Evolutionary conservation across 2,797 vertebrate genomes (phyloP), one percentile per base, ranked within the genome.

Genomic region (Sebastolobus alascanus): DNA sequence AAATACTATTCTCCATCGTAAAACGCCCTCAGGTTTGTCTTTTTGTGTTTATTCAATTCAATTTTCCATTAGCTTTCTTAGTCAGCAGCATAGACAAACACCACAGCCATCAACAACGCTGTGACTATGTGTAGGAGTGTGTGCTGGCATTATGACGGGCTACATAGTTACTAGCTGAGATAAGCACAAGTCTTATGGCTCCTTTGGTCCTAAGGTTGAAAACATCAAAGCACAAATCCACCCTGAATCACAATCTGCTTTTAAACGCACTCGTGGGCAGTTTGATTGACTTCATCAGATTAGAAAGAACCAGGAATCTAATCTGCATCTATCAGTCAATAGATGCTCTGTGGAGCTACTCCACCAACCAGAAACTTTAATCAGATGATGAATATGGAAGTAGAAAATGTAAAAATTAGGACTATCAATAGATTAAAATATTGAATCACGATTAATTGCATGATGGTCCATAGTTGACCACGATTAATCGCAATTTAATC

Each of bases 111-210:
- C 16, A 71, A 29, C 73, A 68, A 43, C 33, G 66, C 25, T 33
- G 55, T 77, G 55, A 70, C 66, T 74, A 46, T 8, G 69, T 55
- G 82, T 58, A 75, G 68, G 78, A 80, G 8, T 83, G 64, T 74
- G 43, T 55, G n/a, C 27, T 74, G 46, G 35, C 50, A 85, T 73
- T 86, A 60, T 87, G 82, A 80, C 84, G 20, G 38, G 27, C 75
- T 83, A 37, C 54, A 64, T 71, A 65, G 73, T 86, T 87, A 89
- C 82, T 79, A 69, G 80, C 80, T 78, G 70, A 89, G 90, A 92
- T 90, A 93, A 94, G 81, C 43, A 4, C 12, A 59, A 20, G 46
- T 83, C 37, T 89, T 82, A 80, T 87, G 77, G 76, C 79, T 80
- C 20, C 52, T 65, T 71, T 81, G 79, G 85, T 89, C 59, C 82